Evolutionary conservation across 2,113 vertebrate species (phyloP).

Genomic region (Cygnus buccinator): DNA sequence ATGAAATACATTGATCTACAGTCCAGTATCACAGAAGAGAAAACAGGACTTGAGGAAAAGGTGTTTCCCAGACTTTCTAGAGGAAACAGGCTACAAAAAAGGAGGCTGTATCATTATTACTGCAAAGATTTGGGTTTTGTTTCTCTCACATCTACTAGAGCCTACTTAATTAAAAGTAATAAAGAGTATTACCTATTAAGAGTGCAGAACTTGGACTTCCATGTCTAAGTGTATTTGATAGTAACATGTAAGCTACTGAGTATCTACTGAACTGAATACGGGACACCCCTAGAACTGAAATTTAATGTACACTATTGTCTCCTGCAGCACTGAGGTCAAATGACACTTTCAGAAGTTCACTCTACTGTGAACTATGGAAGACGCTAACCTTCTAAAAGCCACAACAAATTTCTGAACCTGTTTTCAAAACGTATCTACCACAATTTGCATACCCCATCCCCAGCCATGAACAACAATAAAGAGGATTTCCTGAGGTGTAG

Average conservation of each 20-base stretch:
- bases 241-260: background rate
- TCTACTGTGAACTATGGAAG: background rate
- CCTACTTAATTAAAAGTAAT: background rate
- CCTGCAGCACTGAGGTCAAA: background rate
- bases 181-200: background rate
- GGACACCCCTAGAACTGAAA: background rate
- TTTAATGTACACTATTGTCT: background rate
- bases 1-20: background rate
- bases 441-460: background rate
- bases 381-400: background rate
- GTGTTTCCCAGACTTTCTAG: background rate
- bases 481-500: background rate
- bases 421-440: background rate
- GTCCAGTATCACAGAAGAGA: background rate
- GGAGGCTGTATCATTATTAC: background rate
- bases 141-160: background rate
- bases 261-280: accelerated
- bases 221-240: background rate
- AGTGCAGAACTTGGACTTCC: background rate
- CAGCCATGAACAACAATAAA: background rate
- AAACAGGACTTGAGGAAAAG: background rate
- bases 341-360: background rate
- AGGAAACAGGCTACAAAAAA: background rate
- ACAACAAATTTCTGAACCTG: background rate
- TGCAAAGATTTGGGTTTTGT: background rate